phyloP scores from a whole-genome alignment of 2,888 invertebrate genomes.

The Coleophora flavipennella region DNA sequence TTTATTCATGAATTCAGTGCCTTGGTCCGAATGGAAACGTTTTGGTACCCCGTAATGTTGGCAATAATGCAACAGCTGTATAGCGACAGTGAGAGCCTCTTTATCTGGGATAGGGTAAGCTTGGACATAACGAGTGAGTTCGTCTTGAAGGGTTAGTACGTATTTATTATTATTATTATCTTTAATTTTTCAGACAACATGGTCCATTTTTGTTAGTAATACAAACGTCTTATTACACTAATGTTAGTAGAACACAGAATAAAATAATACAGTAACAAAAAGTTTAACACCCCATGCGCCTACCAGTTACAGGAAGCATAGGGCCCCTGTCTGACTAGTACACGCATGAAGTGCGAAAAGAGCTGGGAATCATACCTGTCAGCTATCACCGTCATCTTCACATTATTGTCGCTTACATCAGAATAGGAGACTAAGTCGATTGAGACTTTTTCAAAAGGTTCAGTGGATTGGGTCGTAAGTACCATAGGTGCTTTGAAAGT shows the following conservation, averaged over 20 bases:
- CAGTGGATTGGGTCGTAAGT: constrained; percentile 24
- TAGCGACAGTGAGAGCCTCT: constrained; percentile 25
- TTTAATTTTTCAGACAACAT: no score
- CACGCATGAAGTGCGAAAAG: no score
- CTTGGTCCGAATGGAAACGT: constrained; percentile 30
- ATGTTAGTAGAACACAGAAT: no score
- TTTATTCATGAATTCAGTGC: constrained; percentile 25
- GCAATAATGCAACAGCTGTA: constrained; percentile 23
- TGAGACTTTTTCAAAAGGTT: constrained; percentile 27
- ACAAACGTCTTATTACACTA: no score
- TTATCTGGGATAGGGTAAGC: constrained; percentile 29
- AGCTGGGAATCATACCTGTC: no score
- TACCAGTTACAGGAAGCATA: no score
- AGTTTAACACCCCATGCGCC: no score
- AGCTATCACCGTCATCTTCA: no score
- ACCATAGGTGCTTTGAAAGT: constrained; percentile 27
- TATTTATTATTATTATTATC: constrained; percentile 19
- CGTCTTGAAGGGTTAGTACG: constrained; percentile 26
- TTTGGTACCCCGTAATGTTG: constrained; percentile 29
- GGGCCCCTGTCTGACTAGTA: no score
- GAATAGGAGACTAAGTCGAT: constrained; percentile 30
- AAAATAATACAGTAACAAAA: no score
- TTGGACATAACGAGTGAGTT: constrained; percentile 25
- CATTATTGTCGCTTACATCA: constrained; percentile 20
- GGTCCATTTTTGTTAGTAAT: no score